Evolutionary conservation across 2,113 vertebrate species (phyloP).

Genomic region (Axis porcinus): DNA sequence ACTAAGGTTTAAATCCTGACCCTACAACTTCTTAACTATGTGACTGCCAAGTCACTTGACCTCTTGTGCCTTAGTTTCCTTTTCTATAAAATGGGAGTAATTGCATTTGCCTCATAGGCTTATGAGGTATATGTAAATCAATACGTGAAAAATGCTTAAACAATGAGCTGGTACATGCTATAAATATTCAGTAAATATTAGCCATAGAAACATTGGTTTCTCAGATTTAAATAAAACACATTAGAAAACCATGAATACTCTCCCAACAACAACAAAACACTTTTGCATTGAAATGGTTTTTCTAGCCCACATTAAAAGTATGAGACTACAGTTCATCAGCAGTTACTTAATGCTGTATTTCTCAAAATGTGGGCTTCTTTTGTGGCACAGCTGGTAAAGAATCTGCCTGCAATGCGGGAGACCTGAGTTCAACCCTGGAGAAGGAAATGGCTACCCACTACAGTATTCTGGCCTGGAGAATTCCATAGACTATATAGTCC

Average conservation of each 20-base stretch:
- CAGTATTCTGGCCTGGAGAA: neutral
- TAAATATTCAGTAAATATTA: neutral
- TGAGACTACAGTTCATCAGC: neutral
- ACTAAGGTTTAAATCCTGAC: neutral
- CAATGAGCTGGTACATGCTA: neutral
- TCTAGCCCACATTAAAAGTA: neutral
- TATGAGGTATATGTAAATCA: neutral
- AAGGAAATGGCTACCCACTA: neutral
- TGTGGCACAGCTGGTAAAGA: neutral
- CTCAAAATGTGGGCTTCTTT: neutral
- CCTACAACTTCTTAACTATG: neutral
- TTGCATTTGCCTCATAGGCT: neutral
- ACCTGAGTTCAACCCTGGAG: neutral
- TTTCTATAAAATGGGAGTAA: neutral
- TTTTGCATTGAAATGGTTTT: neutral
- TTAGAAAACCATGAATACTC: neutral
- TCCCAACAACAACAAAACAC: neutral
- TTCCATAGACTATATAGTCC: neutral
- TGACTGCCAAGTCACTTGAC: neutral
- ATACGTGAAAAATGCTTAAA: neutral
- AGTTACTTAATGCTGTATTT: neutral
- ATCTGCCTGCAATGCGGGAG: neutral
- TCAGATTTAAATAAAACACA: neutral
- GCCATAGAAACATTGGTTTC: neutral
- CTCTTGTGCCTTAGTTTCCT: neutral